Evolutionary conservation across 2,113 vertebrate genomes (phyloP).

Genomic region (Heliornis fulica): DNA sequence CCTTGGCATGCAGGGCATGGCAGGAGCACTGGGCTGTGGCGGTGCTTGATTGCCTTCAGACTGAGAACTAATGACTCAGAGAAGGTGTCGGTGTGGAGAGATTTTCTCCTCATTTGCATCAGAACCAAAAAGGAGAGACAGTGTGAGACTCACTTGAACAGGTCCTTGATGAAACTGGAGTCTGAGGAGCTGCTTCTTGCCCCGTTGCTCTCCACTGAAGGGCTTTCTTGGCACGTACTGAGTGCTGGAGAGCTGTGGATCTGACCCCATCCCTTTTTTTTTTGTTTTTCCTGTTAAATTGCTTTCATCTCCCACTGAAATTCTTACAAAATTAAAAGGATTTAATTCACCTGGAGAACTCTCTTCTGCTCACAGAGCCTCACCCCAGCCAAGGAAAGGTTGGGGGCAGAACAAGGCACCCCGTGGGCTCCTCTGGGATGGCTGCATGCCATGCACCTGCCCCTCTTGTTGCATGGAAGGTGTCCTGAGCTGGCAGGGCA

Average conservation of each 20-base stretch:
- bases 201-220: background rate
- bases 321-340: background rate
- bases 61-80: background rate
- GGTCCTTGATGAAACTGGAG: background rate
- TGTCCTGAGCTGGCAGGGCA: background rate
- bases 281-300: background rate
- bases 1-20: background rate
- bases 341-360: background rate
- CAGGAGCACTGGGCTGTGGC: accelerated
- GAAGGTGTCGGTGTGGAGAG: background rate
- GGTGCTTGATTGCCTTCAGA: background rate
- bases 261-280: background rate
- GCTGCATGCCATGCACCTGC: background rate
- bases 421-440: background rate
- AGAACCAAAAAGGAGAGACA: background rate
- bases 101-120: background rate
- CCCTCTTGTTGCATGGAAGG: background rate
- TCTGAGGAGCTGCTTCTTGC: background rate
- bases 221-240: background rate
- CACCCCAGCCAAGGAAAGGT: background rate
- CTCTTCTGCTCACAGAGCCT: background rate
- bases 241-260: background rate
- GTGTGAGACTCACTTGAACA: background rate
- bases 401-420: background rate
- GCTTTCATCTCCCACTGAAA: background rate